Base-by-base conservation (phyloP, 2,113 vertebrate species). In the Camelus dromedarius region DNA sequence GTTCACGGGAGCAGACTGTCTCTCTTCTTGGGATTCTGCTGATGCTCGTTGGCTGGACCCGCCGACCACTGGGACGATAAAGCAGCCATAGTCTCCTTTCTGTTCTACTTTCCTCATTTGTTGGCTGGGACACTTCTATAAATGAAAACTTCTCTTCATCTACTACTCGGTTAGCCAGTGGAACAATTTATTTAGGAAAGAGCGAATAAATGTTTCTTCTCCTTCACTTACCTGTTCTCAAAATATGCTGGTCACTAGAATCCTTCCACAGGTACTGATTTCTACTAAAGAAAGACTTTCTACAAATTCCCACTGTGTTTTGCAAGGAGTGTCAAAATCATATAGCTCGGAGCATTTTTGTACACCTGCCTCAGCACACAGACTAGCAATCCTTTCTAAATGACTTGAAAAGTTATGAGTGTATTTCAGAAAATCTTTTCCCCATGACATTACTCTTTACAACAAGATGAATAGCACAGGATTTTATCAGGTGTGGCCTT, bases 401-500 rank as follows among this genome's bases (percentile, higher is more conserved):
- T n/a, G 12, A 54, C 58, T 69, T 28, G 13, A 13, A 22, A 81
- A 28, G 16, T 64, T 83, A 80, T 16, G 24, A 20, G 3, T n/a
- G 2, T 54, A 38, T 75, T 92, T 84, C 42, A 11, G 54, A 92
- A 91, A 75, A 56, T 32, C 32, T 70, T 79, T 94, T 79, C 22
- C 35, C 15, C 20, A 42, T 94, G 77, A 91, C 22, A 81, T n/a
- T 87, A 26, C n/a, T 91, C 26, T 93, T 92, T 94, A 75, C 13
- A 52, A 70, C 73, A 90, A 93, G 91, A 96, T 91, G 42, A 85
- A 93, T 20, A 81, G 16, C 58, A 56, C 0, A 77, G 52, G 76
- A 81, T 52, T 94, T 60, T 92, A 95, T 93, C 80, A 94, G 32
- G 81, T 80, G 46, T 81, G 54, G 91, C 70, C 76, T 93, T 90